phyloP scores from a whole-genome alignment of 1,140 invertebrate species.

The Oncopodura yosiiana region DNA sequence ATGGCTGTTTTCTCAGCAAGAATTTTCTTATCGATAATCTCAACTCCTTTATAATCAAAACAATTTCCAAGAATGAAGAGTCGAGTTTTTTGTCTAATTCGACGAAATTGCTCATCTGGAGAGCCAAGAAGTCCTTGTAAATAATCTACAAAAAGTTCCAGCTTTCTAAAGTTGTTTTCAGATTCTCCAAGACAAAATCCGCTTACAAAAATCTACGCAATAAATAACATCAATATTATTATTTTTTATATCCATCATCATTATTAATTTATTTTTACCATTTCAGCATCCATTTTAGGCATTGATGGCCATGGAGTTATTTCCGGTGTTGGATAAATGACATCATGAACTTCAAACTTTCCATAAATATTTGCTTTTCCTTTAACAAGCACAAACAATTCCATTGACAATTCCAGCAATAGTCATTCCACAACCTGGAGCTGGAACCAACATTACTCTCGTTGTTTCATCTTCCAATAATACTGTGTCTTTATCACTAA shows the following conservation, averaged over 20 bases:
- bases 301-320: neutral
- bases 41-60: conserved; percentile 10
- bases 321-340: conserved; percentile 24
- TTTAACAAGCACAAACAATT: conserved; percentile 29
- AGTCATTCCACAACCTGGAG: conserved; percentile 7
- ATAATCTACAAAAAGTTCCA: conserved; percentile 30
- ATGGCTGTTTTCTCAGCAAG: conserved; percentile 1
- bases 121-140: conserved; percentile 24
- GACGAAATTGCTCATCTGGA: conserved; percentile 13
- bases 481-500: conserved; percentile 22
- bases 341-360: conserved; percentile 30
- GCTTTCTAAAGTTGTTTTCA: neutral
- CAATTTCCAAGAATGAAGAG: conserved; percentile 29
- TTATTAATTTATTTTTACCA: too few species aligned
- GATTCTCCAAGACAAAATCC: conserved; percentile 13
- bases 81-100: conserved; percentile 3
- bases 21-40: neutral
- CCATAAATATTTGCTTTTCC: conserved; percentile 27
- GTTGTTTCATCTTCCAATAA: conserved; percentile 32
- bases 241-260: neutral
- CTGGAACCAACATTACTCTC: conserved; percentile 22
- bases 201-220: conserved; percentile 26
- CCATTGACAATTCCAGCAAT: conserved; percentile 27
- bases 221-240: neutral
- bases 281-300: conserved; percentile 10